These are phyloP conservation scores for Pseudorhombus dupliciocellatus DNA, from an alignment of 2,113 vertebrate species.

Conservation along the genomic window DNA sequence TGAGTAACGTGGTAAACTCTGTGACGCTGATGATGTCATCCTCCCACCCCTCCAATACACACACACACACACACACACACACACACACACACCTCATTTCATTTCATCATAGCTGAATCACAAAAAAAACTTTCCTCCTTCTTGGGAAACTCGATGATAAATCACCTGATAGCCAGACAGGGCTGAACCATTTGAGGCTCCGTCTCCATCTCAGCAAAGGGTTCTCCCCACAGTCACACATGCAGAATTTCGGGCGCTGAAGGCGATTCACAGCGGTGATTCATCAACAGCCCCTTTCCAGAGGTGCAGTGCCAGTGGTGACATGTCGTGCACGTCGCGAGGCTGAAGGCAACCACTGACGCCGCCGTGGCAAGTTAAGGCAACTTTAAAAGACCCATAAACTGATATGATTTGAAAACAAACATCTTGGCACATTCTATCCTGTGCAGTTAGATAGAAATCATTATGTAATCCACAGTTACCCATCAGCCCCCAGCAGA, in stretches of 20 bases:
- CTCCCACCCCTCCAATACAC: neutral
- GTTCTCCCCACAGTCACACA: conserved; percentile 10
- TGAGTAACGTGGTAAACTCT: conserved; percentile 20
- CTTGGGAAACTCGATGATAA: conserved; percentile 11
- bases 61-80: neutral
- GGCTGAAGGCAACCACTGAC: too few relatives aligned
- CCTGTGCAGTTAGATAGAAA: neutral
- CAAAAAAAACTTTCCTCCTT: neutral
- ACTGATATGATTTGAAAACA: too few relatives aligned
- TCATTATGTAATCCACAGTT: neutral
- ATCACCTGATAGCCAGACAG: conserved; percentile 29
- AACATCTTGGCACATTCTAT: neutral
- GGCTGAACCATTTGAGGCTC: conserved; percentile 21
- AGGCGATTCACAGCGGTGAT: conserved; percentile 37
- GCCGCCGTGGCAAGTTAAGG: too few relatives aligned
- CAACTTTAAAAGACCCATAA: too few relatives aligned
- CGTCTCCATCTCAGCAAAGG: conserved; percentile 25
- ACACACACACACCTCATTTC: conserved; percentile 16
- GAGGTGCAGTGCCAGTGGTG: neutral
- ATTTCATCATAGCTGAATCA: conserved; percentile 14
- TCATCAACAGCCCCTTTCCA: conserved; percentile 40
- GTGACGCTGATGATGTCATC: conserved; percentile 22
- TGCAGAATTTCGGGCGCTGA: conserved; percentile 30
- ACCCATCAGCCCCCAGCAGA: neutral
- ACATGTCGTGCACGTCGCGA: neutral